Conservation (phyloP, 1,140 invertebrate genomes). For the honey bee (Apis mellifera) region Amel_HAv3.1 CM009933.2:7205501-7206000, state of each 20-base stretch:
- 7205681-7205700: neutral
- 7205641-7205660: neutral
- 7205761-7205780: neutral
- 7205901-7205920: neutral
- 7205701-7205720: neutral
- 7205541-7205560: neutral
- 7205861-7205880: constrained; percentile 56
- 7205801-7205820: neutral
- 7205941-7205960: neutral
- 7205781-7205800: constrained; percentile 18
- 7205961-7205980: constrained; percentile 50
- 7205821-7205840: constrained; percentile 53
- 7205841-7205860: constrained; percentile 52
- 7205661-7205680: neutral
- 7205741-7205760: neutral
- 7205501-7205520: neutral
- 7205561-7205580: neutral
- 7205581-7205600: neutral
- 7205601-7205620: no score
- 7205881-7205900: constrained; percentile 13
- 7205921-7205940: constrained; percentile 7
- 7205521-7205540: neutral
- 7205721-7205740: neutral
- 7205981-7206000: constrained; percentile 69
- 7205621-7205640: neutral